Base-by-base conservation (phyloP, 2,797 vertebrate species). In the Parambassis ranga region DNA sequence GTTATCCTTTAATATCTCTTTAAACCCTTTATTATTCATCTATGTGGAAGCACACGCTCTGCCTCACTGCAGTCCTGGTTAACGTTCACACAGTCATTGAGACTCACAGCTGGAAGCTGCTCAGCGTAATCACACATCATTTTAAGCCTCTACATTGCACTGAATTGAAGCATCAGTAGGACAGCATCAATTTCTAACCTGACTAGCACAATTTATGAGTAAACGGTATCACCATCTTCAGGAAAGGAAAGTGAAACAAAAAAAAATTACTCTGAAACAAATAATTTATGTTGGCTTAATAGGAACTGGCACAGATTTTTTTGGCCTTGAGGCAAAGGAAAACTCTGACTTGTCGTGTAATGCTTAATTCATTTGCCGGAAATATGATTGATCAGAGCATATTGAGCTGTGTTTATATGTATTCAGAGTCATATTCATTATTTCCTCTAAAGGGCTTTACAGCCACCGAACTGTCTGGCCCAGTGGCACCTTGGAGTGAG, bases 401-500 rank as follows among this genome's bases (percentile, higher is more conserved):
- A 42, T 20, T 59, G 8, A 76, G 43, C 51, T 47, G 19, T 19
- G 5, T 18, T 23, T 59, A 37, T 36, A 57, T 79, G 41, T 42
- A 43, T 56, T 67, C 26, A 53, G 38, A 52, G 18, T 48, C 13
- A 36, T 48, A 33, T 56, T 71, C 33, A 31, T 46, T 69, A 24
- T 38, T 72, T 60, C 13, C 51, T 63, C 51, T 55, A 59, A 72
- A 98, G 97, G 97, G 93, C 93, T 1, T 90, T 98, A 58, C 94
- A 93, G 65, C 94, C 95, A 11, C 96, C 97, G 0, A 93, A 95
- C 71, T 96, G 95, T 94, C 88, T 93, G 68, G 84, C 91, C 42
- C 93, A 95, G 71, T 98, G 96, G 96, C 93, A 96, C 84, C 96
- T 96, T 3, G 96, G 95, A 8, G 94, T 98, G 68, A 85, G 96